A percentile compares a stretch with the other conserved stretches of the same genome.
phyloP scores from a whole-genome alignment of 2,797 vertebrate genomes.

The Typhlichthys subterraneus region DNA sequence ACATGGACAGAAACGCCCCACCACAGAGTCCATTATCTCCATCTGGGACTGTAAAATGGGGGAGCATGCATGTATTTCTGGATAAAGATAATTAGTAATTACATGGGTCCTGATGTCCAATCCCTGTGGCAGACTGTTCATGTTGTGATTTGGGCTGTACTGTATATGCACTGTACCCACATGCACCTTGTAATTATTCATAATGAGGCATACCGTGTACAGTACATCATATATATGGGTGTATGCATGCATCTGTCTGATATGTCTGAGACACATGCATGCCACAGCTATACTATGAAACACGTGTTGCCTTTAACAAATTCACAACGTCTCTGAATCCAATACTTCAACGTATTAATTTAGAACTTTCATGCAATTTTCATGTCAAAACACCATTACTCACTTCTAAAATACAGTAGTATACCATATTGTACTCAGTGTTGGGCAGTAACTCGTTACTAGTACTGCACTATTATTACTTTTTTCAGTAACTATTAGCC shows the following conservation, averaged over 20 bases:
- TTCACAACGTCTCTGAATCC: too few relatives aligned
- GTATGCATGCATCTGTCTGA: neutral
- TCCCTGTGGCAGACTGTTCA: slow-evolving; percentile 37
- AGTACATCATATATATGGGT: neutral
- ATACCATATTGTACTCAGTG: too few relatives aligned
- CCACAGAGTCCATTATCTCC: slow-evolving; percentile 47
- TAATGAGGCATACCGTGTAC: neutral
- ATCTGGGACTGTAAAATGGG: slow-evolving; percentile 42
- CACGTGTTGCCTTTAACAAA: too few relatives aligned
- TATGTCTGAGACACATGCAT: neutral
- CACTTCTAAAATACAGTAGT: too few relatives aligned
- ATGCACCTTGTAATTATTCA: slow-evolving; percentile 10
- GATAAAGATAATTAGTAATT: slow-evolving; percentile 54
- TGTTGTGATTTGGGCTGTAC: slow-evolving; percentile 20
- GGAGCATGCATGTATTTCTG: slow-evolving; percentile 54
- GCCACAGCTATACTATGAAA: too few relatives aligned
- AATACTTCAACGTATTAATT: too few relatives aligned
- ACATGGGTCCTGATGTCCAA: slow-evolving; percentile 55
- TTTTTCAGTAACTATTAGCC: too few relatives aligned
- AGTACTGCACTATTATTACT: too few relatives aligned
- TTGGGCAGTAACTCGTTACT: too few relatives aligned
- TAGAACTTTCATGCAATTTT: too few relatives aligned
- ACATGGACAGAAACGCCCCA: slow-evolving; percentile 44
- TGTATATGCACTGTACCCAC: slow-evolving; percentile 10
- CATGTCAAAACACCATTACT: too few relatives aligned